phyloP scores from a whole-genome alignment of 1,140 invertebrate species.

The Anastrepha obliqua region DNA sequence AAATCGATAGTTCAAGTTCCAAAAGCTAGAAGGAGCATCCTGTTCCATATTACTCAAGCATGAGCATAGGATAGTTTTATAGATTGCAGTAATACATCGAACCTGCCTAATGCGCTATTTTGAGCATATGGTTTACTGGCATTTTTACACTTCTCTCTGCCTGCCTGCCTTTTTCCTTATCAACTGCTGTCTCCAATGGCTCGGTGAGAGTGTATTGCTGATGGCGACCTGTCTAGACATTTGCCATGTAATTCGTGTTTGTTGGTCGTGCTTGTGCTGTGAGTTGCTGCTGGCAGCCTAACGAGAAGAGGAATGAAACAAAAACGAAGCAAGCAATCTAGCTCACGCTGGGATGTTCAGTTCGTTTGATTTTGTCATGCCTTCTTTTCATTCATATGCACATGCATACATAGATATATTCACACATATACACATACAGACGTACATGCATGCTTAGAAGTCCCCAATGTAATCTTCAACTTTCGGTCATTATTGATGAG shows the following conservation, averaged over 20 bases:
- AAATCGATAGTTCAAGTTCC: too few species aligned
- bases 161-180: background rate
- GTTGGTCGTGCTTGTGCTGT: background rate
- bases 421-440: background rate
- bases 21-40: too few species aligned
- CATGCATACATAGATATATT: background rate
- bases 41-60: too few species aligned
- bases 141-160: too few species aligned
- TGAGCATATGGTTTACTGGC: too few species aligned
- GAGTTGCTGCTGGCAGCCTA: background rate
- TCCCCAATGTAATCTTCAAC: conserved; percentile 18
- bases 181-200: background rate
- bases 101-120: too few species aligned
- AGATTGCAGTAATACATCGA: too few species aligned
- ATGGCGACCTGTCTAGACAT: conserved; percentile 24
- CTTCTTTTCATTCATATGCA: background rate
- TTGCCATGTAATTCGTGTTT: background rate
- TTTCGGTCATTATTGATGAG: conserved; percentile 44
- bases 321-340: conserved; percentile 11
- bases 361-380: background rate
- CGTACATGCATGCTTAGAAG: background rate
- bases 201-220: background rate
- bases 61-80: too few species aligned
- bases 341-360: conserved; percentile 10
- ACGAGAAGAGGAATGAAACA: background rate